Conservation (phyloP, 1,140 invertebrate genomes). For the Drosophila aff. region DNA sequence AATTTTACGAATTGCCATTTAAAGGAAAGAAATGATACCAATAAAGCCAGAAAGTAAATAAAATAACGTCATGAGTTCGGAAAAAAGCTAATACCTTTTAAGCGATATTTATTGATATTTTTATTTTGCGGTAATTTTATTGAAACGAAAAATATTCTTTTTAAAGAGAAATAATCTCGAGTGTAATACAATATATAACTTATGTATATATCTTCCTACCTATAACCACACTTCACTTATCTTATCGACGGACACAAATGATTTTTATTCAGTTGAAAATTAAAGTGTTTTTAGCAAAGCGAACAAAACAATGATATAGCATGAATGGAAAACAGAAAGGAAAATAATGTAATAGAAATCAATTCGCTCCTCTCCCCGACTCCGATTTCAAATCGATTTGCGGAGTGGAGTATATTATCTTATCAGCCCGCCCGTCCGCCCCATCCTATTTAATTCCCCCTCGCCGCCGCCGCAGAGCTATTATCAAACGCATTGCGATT, state of each 20-base stretch:
- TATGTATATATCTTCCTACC: background rate
- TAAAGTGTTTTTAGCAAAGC: slow-evolving; percentile 11
- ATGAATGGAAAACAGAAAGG: background rate
- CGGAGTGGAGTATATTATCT: slow-evolving; percentile 54
- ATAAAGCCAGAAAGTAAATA: slow-evolving; percentile 3
- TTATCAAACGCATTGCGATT: slow-evolving; percentile 54
- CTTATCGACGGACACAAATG: slow-evolving; percentile 31
- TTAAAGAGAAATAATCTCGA: too few species aligned
- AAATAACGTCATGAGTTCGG: too few species aligned
- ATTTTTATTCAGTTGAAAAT: slow-evolving; percentile 24
- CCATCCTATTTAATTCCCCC: background rate
- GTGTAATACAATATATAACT: background rate
- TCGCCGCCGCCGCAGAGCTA: background rate
- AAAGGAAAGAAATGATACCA: background rate
- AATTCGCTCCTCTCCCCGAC: slow-evolving; percentile 12
- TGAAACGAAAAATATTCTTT: background rate
- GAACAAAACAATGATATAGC: background rate
- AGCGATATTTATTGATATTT: background rate
- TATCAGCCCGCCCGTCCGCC: slow-evolving; percentile 44
- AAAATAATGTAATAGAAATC: slow-evolving; percentile 7
- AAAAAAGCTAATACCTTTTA: background rate
- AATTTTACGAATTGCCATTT: slow-evolving; percentile 10
- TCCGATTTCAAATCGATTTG: slow-evolving; percentile 41
- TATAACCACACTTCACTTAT: slow-evolving; percentile 13
- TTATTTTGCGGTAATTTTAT: background rate